phyloP scores from a whole-genome alignment of 2,797 vertebrate species.

The Todus mexicanus region DNA sequence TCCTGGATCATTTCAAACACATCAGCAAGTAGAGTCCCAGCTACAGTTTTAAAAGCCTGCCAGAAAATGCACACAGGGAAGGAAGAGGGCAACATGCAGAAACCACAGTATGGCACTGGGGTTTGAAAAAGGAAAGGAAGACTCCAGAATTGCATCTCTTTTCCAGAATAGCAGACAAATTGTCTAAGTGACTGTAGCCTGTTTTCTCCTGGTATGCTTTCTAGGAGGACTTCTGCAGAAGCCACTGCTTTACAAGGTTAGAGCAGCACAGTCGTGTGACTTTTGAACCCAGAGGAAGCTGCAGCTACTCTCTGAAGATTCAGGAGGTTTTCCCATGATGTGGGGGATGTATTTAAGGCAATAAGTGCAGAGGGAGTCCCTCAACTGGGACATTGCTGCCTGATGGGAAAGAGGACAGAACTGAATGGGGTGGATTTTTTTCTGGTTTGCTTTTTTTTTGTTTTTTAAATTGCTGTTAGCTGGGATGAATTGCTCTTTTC shows the following conservation, averaged over 20 bases:
- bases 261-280: rapidly evolving
- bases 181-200: background rate
- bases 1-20: background rate
- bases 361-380: background rate
- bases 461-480: background rate
- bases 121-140: background rate
- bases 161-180: background rate
- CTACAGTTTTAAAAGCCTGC: background rate
- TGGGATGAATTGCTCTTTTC: background rate
- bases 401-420: background rate
- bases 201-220: background rate
- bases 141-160: background rate
- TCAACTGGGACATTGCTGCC: background rate
- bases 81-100: background rate
- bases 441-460: background rate
- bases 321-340: background rate
- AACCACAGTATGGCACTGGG: background rate
- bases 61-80: background rate
- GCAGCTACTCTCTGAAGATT: background rate
- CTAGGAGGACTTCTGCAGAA: background rate
- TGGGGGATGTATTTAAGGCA: background rate
- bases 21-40: background rate
- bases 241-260: background rate
- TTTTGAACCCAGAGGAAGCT: background rate
- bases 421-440: too few relatives aligned